Base-by-base conservation (phyloP, 2,888 invertebrate species). In the Cataglyphis altisquamis region DNA sequence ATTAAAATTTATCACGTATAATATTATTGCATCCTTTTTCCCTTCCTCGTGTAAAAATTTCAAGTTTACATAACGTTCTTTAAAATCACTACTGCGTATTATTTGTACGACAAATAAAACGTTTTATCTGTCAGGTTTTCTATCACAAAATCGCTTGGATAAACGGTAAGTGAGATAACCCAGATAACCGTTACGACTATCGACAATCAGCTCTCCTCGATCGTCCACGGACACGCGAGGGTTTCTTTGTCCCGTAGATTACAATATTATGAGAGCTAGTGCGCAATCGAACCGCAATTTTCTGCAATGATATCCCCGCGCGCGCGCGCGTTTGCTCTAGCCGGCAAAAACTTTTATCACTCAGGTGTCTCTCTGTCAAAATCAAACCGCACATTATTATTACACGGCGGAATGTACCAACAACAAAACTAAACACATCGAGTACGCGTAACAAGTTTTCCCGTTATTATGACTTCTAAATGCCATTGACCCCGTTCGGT, bases 171-270 rank as follows among this genome's bases (percentile, higher is more conserved):
- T 82, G 29, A 82, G 85, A 83, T 80, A 70, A 66, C 73, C 82
- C 32, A 57, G 77, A 84, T 84, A 86, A 88, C 80, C 70, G 70
- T 81, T 66, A 81, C 72, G 82, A 68, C 80, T 75, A 25, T 25
- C 25, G 66, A 74, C 78, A 41, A 73, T 72, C 82, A 66, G 86
- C 86, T 88, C 89, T 78, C 89, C 89, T 78, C 89, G 86, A 89
- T 89, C 88, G 86, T 85, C 66, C 39, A 82, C 72, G 82, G 83
- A 75, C 70, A 66, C 77, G 83, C 77, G 72, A 87, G 85, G 75
- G 85, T 89, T 88, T 86, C 89, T 87, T 88, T 88, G 88, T 89
- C 72, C 75, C 75, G 83, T 68, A 88, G 72, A 85, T 89, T 84
- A 77, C 84, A 86, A 88, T 84, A 62, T 72, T 62, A 75, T 86